Evolutionary conservation across 2,113 vertebrate species (phyloP), one percentile per base, ranked within the genome.

Genomic region (Vidua macroura): DNA sequence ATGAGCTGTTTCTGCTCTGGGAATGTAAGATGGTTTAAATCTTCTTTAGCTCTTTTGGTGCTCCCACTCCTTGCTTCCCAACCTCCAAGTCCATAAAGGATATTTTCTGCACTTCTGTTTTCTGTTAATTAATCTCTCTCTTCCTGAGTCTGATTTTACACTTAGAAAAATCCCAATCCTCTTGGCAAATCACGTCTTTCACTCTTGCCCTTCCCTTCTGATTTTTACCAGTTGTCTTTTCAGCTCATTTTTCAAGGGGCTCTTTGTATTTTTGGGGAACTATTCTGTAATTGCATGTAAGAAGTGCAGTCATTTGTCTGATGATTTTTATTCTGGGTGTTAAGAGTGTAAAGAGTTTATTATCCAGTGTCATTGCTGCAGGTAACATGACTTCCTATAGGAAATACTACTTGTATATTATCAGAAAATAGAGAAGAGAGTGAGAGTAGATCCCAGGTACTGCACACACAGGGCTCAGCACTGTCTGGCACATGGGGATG

Each of bases 401-500:
- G 43, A 67, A 76, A 62, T 19, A 3, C 14, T 81, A 0, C 30
- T 69, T 63, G 25, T 37, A 1, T 70, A 4, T 59, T 3, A 33
- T 37, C 74, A 63, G 74, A 16, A 81, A 69, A 24, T 1, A 8
- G 35, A 2, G 1, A 64, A 9, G 2, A 63, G 56, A 73, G 27
- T 3, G 6, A 5, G 80, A 52, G 49, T 10, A 13, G 20, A 11
- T 59, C 1, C 12, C 24, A 46, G 43, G 35, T 48, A 3, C 21
- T 58, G 82, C 44, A 17, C 6, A 1, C 1, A 3, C 0, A 7
- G 28, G 44, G 41, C 41, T 85, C 44, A 41, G 64, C 22, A 2
- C 16, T 55, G 39, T 9, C 16, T 70, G 67, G 56, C 52, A 46
- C 28, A 2, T 17, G 17, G 31, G 49, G 7, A 8, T 77, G 27